Evolutionary conservation across 2,797 vertebrate genomes (phyloP).

Genomic region (Pangasius larnaudii): DNA sequence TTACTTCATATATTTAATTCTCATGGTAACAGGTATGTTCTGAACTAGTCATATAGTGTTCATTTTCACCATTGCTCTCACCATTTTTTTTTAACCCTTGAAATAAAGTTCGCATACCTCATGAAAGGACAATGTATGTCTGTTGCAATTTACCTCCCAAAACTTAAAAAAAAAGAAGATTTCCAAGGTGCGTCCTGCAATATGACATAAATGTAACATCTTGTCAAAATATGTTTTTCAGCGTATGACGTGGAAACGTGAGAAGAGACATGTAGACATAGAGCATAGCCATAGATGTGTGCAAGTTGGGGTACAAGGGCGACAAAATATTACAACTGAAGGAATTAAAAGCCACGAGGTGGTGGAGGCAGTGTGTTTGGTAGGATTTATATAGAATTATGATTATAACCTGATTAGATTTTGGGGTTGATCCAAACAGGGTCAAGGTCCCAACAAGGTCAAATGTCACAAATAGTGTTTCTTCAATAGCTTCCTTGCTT

Average conservation of each 20-base stretch:
- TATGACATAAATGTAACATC: not conserved
- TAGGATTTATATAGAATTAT: not conserved
- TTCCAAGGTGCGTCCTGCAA: not conserved
- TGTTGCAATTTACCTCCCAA: not conserved
- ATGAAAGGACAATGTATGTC: not conserved
- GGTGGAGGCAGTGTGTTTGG: not conserved
- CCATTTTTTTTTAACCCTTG: not conserved
- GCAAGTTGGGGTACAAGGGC: no score
- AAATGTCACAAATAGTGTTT: not conserved
- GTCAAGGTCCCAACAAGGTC: not conserved
- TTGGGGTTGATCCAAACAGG: not conserved
- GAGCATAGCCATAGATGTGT: no score
- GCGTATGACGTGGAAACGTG: no score
- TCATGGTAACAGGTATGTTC: not conserved
- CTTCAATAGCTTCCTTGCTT: not conserved
- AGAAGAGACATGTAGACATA: no score
- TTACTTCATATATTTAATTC: not conserved
- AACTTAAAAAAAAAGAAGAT: not conserved
- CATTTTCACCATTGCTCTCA: not conserved
- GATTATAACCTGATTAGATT: not conserved
- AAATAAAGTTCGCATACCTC: not conserved
- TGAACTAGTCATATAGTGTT: not conserved
- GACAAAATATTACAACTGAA: no score
- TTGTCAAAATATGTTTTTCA: no score
- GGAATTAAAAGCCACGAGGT: not conserved